These are phyloP conservation scores for Bradysia coprophila DNA, from an alignment of 1,140 invertebrate genomes.

Conservation along the genomic window DNA sequence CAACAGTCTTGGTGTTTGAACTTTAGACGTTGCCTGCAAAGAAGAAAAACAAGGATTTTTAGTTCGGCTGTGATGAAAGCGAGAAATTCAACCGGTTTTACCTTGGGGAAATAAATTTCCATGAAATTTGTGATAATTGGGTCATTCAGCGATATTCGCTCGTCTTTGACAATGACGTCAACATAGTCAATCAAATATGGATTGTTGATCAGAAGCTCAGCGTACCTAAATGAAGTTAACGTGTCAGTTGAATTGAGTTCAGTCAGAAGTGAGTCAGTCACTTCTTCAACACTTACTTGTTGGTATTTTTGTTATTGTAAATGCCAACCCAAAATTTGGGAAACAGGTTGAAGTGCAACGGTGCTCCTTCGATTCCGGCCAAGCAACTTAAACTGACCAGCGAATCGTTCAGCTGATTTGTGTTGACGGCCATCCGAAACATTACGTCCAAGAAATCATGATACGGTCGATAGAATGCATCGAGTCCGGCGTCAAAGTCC, in stretches of 20 bases:
- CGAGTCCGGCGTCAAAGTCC: slow-evolving; percentile 56
- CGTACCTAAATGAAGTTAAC: slow-evolving; percentile 14
- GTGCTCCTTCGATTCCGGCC: slow-evolving; percentile 20
- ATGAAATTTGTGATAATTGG: slow-evolving; percentile 18
- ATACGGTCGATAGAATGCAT: slow-evolving; percentile 64
- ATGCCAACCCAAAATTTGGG: slow-evolving; percentile 25
- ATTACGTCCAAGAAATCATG: slow-evolving; percentile 73
- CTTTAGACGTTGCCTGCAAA: slow-evolving; percentile 9
- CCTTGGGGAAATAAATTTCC: slow-evolving; percentile 22
- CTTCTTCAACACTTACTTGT: slow-evolving; percentile 14
- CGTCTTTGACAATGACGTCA: slow-evolving; percentile 17
- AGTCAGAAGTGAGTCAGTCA: not conserved
- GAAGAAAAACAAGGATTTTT: not conserved
- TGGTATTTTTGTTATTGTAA: slow-evolving; percentile 20
- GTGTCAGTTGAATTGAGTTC: not conserved
- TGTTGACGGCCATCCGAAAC: slow-evolving; percentile 61
- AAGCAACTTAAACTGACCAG: slow-evolving; percentile 20
- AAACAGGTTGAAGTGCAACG: slow-evolving; percentile 22
- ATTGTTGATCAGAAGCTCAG: slow-evolving; percentile 18
- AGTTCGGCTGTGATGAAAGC: too few relatives aligned
- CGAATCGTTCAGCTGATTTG: slow-evolving; percentile 19
- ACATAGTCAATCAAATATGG: slow-evolving; percentile 19
- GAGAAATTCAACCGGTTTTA: too few relatives aligned
- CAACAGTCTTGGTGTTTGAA: slow-evolving; percentile 20
- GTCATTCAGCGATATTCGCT: slow-evolving; percentile 19